Conservation (phyloP, 1,140 invertebrate species). For the Theocolax elegans region DNA sequence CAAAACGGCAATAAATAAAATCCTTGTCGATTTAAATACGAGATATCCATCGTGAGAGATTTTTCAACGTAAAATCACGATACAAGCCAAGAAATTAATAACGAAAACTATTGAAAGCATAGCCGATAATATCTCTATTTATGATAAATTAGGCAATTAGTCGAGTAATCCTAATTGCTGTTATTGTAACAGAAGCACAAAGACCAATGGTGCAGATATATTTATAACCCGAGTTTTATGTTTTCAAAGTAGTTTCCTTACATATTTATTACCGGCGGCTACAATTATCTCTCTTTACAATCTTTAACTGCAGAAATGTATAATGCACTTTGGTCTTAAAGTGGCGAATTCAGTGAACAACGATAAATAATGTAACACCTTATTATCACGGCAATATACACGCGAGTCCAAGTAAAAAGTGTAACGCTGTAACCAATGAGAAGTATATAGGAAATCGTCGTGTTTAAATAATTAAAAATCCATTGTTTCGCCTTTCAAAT, state of each 20-base stretch:
- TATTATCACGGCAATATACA: neutral
- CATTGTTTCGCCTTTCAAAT: no score
- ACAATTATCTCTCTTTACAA: constrained; percentile 5
- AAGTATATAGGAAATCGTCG: no score
- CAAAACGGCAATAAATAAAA: no score
- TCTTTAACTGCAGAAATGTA: neutral
- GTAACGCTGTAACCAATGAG: no score
- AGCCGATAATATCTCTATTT: constrained; percentile 6
- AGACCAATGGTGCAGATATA: neutral
- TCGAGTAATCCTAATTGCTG: constrained; percentile 1
- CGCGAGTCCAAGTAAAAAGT: no score
- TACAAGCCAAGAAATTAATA: no score
- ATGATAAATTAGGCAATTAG: constrained; percentile 18
- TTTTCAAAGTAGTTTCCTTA: neutral
- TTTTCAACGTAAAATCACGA: no score
- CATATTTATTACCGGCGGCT: neutral
- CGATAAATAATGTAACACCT: constrained; percentile 23
- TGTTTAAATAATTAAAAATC: no score
- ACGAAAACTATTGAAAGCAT: neutral
- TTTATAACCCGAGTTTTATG: constrained; percentile 24
- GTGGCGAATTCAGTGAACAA: constrained; percentile 2
- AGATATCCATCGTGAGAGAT: no score
- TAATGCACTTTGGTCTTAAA: no score
- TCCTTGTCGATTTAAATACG: no score
- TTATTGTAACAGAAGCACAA: constrained; percentile 5